These are phyloP conservation scores for Ophioninae sp. DNA, from an alignment of 2,888 invertebrate species.

Conservation along the genomic window DNA sequence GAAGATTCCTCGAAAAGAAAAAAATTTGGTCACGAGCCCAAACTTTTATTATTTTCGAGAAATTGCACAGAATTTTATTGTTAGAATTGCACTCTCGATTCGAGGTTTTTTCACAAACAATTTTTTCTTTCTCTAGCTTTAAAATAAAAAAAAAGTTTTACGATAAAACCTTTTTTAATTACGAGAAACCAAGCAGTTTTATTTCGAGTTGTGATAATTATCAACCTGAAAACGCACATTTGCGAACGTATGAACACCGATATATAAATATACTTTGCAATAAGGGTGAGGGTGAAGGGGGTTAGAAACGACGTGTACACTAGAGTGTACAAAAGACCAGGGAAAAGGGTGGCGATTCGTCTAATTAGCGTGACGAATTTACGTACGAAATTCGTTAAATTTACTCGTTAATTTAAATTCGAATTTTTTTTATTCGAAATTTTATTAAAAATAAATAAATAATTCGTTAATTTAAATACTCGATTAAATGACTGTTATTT, in stretches of 20 bases:
- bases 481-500: no score
- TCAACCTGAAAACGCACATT: neutral
- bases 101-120: no score
- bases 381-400: conserved; percentile 35
- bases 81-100: no score
- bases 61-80: no score
- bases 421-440: no score
- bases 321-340: neutral
- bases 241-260: neutral
- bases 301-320: neutral
- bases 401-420: no score
- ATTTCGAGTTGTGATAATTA: neutral
- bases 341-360: conserved; percentile 25
- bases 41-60: no score
- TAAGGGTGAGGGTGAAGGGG: neutral
- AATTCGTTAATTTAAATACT: no score
- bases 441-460: no score
- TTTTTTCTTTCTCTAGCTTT: no score
- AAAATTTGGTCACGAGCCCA: neutral
- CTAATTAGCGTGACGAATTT: conserved; percentile 42
- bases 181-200: neutral
- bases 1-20: no score
- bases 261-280: neutral
- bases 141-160: neutral
- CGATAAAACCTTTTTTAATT: neutral